Base-by-base conservation (phyloP, 1,140 invertebrate species). In the Lasioglossum baleicum region DNA sequence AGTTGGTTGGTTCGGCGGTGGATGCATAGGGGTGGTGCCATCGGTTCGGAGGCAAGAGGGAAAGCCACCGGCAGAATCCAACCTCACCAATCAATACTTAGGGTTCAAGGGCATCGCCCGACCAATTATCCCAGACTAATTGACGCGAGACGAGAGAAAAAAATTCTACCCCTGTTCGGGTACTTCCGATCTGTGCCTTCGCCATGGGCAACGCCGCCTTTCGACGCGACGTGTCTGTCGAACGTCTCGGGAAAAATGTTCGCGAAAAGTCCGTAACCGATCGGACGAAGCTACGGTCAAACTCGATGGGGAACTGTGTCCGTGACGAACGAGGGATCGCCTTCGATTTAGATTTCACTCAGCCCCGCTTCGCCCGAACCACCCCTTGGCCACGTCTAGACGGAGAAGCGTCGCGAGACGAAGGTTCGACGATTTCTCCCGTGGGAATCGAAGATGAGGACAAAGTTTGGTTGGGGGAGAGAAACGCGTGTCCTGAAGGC, bases 61-160 rank as follows among this genome's bases (percentile, higher is more conserved):
- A 90, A 88, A 81, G 80, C 88, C 87, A 89, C 87, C 88, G 83
- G 90, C 85, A 90, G 89, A 91, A 91, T 92, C 87, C 90, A 90
- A 92, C 90, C 89, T 91, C 86, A 87, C 91, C 91, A 93, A 93
- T 93, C 92, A 92, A 93, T 93, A 92, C 90, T 88, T 90, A 91
- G 88, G 92, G 91, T 93, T 93, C 92, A 93, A 93, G 92, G 92
- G 91, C 91, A 92, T 92, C 90, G 91, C 89, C 91, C 90, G 91
- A 92, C 89, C 92, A 92, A 93, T 93, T 93, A 92, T 91, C 86
- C 85, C 81, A 78, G 86, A 92, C 90, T 92, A 92, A 93, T 92
- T 92, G 85, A 83, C 88, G 87, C 78, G 87, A 88, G 85, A 83
- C 73, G 81, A 80, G 76, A 83, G 88, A 53, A 90, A 89, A 79